Percentiles rank a stretch among this genome's conserved stretches.
These are phyloP conservation scores for Conopomorpha cramerella DNA, from an alignment of 1,140 invertebrate genomes.

Conservation along the genomic window DNA sequence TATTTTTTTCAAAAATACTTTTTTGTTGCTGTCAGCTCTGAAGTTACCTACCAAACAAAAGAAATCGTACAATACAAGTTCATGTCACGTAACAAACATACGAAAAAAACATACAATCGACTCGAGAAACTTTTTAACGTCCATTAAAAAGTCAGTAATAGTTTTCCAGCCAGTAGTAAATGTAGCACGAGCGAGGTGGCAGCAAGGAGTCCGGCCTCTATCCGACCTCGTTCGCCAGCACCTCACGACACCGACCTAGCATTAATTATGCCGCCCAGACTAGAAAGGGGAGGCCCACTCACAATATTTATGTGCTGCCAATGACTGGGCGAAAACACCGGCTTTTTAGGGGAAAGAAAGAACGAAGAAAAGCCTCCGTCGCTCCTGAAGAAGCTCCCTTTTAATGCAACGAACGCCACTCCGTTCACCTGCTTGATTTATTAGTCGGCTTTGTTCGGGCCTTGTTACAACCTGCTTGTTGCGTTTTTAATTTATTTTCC, in stretches of 20 bases:
- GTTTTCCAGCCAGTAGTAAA: no score
- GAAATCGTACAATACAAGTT: no score
- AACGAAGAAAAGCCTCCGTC: slow-evolving; percentile 46
- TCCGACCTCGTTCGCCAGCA: slow-evolving; percentile 18
- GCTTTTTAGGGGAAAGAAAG: slow-evolving; percentile 59
- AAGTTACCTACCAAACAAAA: no score
- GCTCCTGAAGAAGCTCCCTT: slow-evolving; percentile 58
- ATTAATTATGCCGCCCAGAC: slow-evolving; percentile 55
- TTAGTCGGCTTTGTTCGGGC: slow-evolving; percentile 49
- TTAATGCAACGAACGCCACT: no score
- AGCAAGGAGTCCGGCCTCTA: no score
- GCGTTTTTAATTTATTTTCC: slow-evolving; percentile 59
- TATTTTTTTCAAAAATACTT: no score
- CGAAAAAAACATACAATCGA: no score
- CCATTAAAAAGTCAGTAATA: no score
- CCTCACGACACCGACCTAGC: slow-evolving; percentile 35
- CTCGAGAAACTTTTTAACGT: no score
- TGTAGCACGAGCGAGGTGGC: no score
- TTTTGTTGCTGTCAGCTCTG: no score
- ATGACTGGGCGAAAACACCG: slow-evolving; percentile 58
- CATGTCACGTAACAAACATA: no score
- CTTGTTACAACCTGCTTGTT: slow-evolving; percentile 56
- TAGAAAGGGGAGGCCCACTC: slow-evolving; percentile 54
- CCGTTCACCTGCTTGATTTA: slow-evolving; percentile 29
- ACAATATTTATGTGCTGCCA: slow-evolving; percentile 62